Evolutionary conservation across 2,797 vertebrate genomes (phyloP), one percentile per base, ranked within the genome.

Genomic region (Hafferia zeledoni): DNA sequence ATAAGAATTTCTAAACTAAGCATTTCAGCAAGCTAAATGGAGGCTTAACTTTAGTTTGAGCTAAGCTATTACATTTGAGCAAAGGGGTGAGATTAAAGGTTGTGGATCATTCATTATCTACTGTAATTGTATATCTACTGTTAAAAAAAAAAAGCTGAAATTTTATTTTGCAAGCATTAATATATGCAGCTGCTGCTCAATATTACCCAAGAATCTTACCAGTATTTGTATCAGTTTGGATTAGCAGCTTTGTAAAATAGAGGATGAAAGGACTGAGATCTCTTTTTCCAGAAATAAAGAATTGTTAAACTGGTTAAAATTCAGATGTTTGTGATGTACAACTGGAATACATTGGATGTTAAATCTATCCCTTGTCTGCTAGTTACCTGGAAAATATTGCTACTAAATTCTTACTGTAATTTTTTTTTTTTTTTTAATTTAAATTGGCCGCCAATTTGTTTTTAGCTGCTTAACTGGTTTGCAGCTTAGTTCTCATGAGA

Each of bases 401-500:
- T 89, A 81, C 41, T 69, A 69, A 81, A 89, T 87, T 79, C 20
- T 59, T 87, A 56, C 1, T 0, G 0, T 87, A 47, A 16, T n/a
- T n/a, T n/a, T n/a, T n/a, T n/a, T n/a, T 10, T 28, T 59, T 43
- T 76, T 78, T 35, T 22, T 7, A 15, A 55, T 41, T 69, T 74
- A 25, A 77, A 37, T 78, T 94, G 46, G 43, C 69, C 80, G 11
- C 50, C 69, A 56, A 0, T 64, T 92, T 86, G 17, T 77, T 94
- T 88, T 82, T 30, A 79, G 6, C 50, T 79, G 57, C 78, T 83
- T 82, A 67, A 71, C 47, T 74, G 33, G 17, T 88, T 88, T 78
- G 76, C 92, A 93, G 87, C 79, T 91, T 79, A 49, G 27, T 55
- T 91, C 89, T 93, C 82, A 86, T 91, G 59, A 94, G 92, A 86